A percentile compares a stretch with the other conserved stretches of the same genome.
These are phyloP conservation scores for Pogoniulus pusillus DNA, from an alignment of 2,797 vertebrate species.

Conservation along the genomic window DNA sequence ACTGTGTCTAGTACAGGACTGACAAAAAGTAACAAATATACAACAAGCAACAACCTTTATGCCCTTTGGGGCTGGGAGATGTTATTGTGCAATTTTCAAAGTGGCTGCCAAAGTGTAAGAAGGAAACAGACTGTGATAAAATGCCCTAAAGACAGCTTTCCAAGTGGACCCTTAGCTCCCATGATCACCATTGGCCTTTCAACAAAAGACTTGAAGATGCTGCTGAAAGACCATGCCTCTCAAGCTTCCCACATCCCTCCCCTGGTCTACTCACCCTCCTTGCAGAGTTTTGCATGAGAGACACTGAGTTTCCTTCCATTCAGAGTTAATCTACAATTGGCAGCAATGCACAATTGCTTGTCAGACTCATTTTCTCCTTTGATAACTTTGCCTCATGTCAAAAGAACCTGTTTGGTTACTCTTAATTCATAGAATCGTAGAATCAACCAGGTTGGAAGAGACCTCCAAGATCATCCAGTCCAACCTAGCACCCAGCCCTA, in stretches of 20 bases:
- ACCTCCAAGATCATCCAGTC: too few species aligned
- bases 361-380: not conserved
- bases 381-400: not conserved
- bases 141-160: not conserved
- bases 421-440: not conserved
- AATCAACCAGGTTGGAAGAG: too few species aligned
- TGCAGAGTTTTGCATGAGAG: not conserved
- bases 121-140: not conserved
- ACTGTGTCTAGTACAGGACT: not conserved
- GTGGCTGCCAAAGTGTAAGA: not conserved
- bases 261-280: not conserved
- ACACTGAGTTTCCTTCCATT: not conserved
- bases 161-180: not conserved
- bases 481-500: too few species aligned
- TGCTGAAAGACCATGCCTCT: not conserved
- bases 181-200: not conserved
- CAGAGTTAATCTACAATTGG: accelerated
- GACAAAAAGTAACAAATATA: not conserved
- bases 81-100: not conserved
- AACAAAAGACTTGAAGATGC: not conserved
- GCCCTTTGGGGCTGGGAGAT: not conserved
- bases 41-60: not conserved
- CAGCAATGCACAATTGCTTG: not conserved
- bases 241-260: not conserved
- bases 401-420: not conserved